Evolutionary conservation across 2,113 vertebrate genomes (phyloP).

Genomic region (Malaclemys terrapin): DNA sequence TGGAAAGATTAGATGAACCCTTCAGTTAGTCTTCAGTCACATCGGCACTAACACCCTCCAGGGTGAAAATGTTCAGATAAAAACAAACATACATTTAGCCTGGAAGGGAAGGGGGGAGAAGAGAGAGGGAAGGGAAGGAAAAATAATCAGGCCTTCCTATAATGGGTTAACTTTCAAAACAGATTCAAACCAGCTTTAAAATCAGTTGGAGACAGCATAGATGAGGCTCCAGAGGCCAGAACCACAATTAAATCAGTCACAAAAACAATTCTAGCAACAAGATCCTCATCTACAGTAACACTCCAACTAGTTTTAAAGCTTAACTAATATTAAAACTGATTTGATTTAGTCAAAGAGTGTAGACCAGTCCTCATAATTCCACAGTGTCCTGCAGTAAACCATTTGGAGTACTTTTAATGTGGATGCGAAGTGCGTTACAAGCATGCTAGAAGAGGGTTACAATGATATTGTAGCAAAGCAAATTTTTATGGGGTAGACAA

Average conservation of each 20-base stretch:
- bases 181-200: neutral
- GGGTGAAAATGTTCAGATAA: neutral
- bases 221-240: neutral
- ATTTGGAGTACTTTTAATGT: neutral
- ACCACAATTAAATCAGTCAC: neutral
- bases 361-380: neutral
- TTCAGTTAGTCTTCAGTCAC: neutral
- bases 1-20: neutral
- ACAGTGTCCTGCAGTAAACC: neutral
- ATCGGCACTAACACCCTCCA: neutral
- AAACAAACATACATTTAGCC: neutral
- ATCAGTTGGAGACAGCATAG: neutral
- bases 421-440: neutral
- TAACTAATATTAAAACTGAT: neutral
- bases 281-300: neutral
- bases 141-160: neutral
- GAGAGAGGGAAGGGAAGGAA: neutral
- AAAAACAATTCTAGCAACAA: neutral
- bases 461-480: neutral
- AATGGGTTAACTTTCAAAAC: neutral
- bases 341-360: neutral
- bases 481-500: neutral
- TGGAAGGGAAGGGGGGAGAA: too few relatives aligned
- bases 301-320: neutral
- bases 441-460: neutral